These are phyloP conservation scores for Ia io DNA, from an alignment of 2,113 vertebrate species.

Conservation along the genomic window DNA sequence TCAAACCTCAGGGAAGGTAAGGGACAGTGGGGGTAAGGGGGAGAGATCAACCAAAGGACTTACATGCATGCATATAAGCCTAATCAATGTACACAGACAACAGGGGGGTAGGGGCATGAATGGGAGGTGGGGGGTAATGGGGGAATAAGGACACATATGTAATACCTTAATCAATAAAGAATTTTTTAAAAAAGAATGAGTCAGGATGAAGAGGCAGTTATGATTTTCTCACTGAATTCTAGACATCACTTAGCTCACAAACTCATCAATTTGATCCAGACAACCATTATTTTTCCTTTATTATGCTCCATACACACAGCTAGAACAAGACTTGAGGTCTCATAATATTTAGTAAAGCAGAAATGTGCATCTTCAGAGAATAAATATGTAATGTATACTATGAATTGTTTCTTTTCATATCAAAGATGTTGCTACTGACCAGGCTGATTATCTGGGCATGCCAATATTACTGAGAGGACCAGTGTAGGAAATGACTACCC, in stretches of 20 bases:
- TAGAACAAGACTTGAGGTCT: background rate
- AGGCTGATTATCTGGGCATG: background rate
- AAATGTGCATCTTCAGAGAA: background rate
- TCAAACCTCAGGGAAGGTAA: too few relatives aligned
- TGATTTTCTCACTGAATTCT: slow-evolving; percentile 8
- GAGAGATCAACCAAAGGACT: too few relatives aligned
- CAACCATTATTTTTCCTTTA: background rate
- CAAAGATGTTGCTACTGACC: background rate
- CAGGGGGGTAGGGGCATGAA: too few relatives aligned
- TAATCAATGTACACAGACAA: too few relatives aligned
- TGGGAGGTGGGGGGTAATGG: too few relatives aligned
- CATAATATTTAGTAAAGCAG: background rate
- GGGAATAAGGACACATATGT: too few relatives aligned
- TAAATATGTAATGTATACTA: background rate
- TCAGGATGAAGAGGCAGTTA: background rate
- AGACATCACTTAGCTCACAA: background rate
- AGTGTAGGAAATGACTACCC: background rate
- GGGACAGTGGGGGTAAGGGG: too few relatives aligned
- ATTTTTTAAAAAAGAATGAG: background rate
- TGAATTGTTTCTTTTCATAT: background rate
- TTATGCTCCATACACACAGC: background rate
- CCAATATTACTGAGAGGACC: background rate
- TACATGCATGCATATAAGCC: too few relatives aligned
- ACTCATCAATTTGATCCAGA: background rate
- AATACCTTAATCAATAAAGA: too few relatives aligned